phyloP scores from a whole-genome alignment of 1,140 invertebrate genomes.

The Bombus polaris region DNA sequence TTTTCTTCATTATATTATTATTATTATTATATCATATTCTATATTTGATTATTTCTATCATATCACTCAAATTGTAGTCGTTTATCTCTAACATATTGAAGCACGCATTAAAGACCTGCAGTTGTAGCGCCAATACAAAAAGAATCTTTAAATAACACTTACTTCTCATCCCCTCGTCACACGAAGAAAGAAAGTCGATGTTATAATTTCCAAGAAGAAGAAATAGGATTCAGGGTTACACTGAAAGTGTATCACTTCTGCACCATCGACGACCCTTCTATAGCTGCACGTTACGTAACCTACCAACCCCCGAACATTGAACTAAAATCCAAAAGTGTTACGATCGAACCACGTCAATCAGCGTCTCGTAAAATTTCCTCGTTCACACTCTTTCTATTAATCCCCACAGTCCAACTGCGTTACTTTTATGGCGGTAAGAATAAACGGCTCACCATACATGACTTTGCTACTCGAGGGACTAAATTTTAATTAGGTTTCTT shows the following conservation, averaged over 20 bases:
- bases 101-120: background rate
- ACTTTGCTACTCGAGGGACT: no score
- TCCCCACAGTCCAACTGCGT: no score
- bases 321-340: background rate
- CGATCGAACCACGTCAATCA: background rate
- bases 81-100: background rate
- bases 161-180: background rate
- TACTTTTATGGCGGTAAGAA: no score
- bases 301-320: background rate
- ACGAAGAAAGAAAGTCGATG: background rate
- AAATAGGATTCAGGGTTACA: background rate
- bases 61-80: background rate
- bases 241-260: background rate
- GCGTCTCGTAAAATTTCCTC: background rate
- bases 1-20: no score
- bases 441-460: no score
- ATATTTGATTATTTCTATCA: no score
- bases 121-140: background rate
- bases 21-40: no score
- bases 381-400: no score
- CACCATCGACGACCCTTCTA: background rate
- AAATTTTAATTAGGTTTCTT: no score
- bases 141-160: background rate
- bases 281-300: constrained; percentile 15
- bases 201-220: background rate